Base-by-base conservation (phyloP, 2,113 vertebrate genomes). In the Chitala chitala region DNA sequence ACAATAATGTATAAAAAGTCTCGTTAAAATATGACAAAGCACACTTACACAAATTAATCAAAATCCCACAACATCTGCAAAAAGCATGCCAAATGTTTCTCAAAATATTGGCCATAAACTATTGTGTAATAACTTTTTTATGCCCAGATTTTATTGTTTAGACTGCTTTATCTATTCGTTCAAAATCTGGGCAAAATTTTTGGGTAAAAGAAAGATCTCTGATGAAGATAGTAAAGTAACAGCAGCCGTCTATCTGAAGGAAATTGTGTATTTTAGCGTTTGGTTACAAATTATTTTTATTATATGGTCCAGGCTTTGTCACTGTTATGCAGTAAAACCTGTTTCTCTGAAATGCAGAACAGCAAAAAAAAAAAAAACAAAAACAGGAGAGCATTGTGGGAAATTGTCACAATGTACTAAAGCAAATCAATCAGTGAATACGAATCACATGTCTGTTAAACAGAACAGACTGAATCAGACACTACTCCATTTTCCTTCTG, bases 341-440 rank as follows among this genome's bases (percentile, higher is more conserved):
- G 64, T 68, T 68, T 26, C n/a, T 24, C 8, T 44, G 17, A 66
- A 66, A 44, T 66, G 64, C 10, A 13, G 13, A 31, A 26, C 64
- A 68, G 46, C 46, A 24, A 26, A 15, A 2, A 15, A n/a, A n/a
- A n/a, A n/a, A n/a, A n/a, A n/a, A n/a, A n/a, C n/a, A n/a, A n/a
- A n/a, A 42, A 48, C 15, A 38, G 64, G 64, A 68, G 64, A 42
- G 64, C 42, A 68, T 68, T 42, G 42, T 68, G 64, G 42, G 64
- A 68, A 46, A 24, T 26, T 38, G n/a, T 46, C 42, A 46, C 20
- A 46, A 44, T 68, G 5, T n/a, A 46, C 59, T 24, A 26, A 48
- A 48, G 64, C 44, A 42, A 48, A 1, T 26, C 15, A 10, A 29
- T 42, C 42, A 26, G n/a, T n/a, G n/a, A n/a, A n/a, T n/a, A n/a